A percentile compares a stretch with the other conserved stretches of the same genome.
Conservation (phyloP, 2,888 invertebrate genomes). For the Pegoplata infirma region DNA sequence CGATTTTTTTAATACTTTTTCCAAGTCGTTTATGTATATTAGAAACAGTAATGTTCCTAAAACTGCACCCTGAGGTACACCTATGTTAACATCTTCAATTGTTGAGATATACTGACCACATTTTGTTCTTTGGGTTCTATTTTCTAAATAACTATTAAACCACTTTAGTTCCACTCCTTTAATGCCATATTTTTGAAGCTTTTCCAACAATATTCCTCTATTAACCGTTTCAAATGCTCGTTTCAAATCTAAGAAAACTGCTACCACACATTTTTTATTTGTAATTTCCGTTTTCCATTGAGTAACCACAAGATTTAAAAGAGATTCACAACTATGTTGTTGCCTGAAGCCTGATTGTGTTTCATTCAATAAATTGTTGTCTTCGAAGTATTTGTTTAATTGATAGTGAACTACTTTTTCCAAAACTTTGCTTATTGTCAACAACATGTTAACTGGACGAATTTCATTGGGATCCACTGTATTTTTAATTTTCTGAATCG, state of each 20-base stretch:
- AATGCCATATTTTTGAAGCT: slow-evolving; percentile 11
- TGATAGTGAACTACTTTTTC: neutral
- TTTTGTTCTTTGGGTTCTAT: slow-evolving; percentile 18
- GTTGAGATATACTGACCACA: slow-evolving; percentile 6
- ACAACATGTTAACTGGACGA: neutral
- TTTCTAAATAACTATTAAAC: neutral
- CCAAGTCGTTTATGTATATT: too few species aligned
- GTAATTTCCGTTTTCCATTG: too few species aligned
- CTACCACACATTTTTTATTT: neutral
- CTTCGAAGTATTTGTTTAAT: neutral
- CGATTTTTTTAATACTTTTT: slow-evolving; percentile 1
- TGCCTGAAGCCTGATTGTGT: neutral
- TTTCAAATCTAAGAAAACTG: slow-evolving; percentile 25
- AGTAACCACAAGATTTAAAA: neutral
- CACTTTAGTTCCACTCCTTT: neutral
- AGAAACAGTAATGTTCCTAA: slow-evolving; percentile 3
- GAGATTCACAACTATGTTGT: too few species aligned
- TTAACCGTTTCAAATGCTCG: slow-evolving; percentile 9
- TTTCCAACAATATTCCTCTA: neutral
- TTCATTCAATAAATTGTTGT: too few species aligned
- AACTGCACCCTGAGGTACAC: neutral
- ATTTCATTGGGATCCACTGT: neutral
- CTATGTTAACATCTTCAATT: neutral
- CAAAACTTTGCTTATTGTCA: neutral
- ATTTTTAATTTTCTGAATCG: neutral